These are phyloP conservation scores for Hemichromis elongatus DNA, from an alignment of 2,113 vertebrate species.

Conservation along the genomic window DNA sequence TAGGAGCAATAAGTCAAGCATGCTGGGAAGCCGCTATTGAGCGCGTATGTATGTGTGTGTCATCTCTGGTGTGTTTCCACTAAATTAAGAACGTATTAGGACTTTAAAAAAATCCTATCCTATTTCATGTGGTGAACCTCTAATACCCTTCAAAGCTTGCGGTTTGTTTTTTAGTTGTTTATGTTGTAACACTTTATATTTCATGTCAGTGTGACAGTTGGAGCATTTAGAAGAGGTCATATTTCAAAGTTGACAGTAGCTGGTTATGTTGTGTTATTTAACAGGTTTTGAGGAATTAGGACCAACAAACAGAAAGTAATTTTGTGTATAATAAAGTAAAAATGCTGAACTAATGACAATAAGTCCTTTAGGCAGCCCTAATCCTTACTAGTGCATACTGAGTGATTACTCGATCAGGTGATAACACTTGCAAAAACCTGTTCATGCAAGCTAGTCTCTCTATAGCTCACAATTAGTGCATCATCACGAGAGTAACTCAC, in stretches of 20 bases:
- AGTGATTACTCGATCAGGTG: neutral
- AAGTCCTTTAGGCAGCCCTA: neutral
- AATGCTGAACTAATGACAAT: neutral
- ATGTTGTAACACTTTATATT: constrained; percentile 60
- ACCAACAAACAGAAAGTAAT: neutral
- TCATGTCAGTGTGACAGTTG: constrained; percentile 46
- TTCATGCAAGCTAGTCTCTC: neutral
- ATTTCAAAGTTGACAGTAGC: constrained; percentile 28
- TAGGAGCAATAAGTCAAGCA: constrained; percentile 25
- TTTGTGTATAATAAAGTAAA: neutral
- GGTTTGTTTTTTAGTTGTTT: constrained; percentile 2
- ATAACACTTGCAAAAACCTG: neutral
- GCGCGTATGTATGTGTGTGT: neutral
- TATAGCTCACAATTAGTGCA: neutral
- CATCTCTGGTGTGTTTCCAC: constrained; percentile 32
- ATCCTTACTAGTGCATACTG: neutral
- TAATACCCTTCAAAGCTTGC: constrained; percentile 57
- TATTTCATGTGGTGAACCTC: constrained; percentile 50
- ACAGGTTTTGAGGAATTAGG: neutral
- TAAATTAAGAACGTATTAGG: constrained; percentile 66
- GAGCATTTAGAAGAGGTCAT: constrained; percentile 37
- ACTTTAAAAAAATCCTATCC: constrained; percentile 53
- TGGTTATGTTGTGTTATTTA: constrained; percentile 18
- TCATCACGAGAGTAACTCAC: neutral
- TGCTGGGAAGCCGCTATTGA: constrained; percentile 18